These are phyloP conservation scores for Engystomops pustulosus DNA, from an alignment of 2,113 vertebrate species.

Conservation along the genomic window DNA sequence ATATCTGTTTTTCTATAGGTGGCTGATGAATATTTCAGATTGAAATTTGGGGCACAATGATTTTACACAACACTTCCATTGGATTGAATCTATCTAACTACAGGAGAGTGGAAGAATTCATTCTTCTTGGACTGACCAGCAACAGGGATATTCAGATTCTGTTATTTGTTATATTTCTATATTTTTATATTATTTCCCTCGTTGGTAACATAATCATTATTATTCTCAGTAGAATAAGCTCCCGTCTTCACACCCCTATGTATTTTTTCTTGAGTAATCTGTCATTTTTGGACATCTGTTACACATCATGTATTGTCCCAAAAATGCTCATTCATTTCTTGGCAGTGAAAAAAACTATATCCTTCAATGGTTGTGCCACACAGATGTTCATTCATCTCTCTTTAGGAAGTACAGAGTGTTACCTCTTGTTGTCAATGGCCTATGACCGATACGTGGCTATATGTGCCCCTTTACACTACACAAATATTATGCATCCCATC, in stretches of 20 bases:
- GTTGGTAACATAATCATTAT: conserved; percentile 36
- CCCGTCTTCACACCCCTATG: conserved; percentile 38
- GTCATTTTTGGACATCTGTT: conserved; percentile 47
- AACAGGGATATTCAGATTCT: conserved; percentile 1
- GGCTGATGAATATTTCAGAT: not conserved
- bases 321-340: conserved; percentile 37
- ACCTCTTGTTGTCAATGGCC: conserved; percentile 27
- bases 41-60: not conserved
- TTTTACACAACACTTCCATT: not conserved
- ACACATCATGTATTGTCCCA: conserved; percentile 34
- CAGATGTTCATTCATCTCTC: conserved; percentile 28
- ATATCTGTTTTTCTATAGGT: not conserved
- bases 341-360: conserved; percentile 19
- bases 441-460: conserved; percentile 45
- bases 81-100: not conserved
- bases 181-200: conserved; percentile 31
- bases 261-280: conserved; percentile 48
- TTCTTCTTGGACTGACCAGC: conserved; percentile 35
- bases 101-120: conserved; percentile 24
- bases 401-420: conserved; percentile 27
- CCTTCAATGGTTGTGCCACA: conserved; percentile 8
- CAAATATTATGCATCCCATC: conserved; percentile 21
- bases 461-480: conserved; percentile 37
- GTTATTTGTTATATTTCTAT: conserved; percentile 30
- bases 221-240: not conserved